Base-by-base conservation (phyloP, 2,888 invertebrate species). In the Volucella inflata region DNA sequence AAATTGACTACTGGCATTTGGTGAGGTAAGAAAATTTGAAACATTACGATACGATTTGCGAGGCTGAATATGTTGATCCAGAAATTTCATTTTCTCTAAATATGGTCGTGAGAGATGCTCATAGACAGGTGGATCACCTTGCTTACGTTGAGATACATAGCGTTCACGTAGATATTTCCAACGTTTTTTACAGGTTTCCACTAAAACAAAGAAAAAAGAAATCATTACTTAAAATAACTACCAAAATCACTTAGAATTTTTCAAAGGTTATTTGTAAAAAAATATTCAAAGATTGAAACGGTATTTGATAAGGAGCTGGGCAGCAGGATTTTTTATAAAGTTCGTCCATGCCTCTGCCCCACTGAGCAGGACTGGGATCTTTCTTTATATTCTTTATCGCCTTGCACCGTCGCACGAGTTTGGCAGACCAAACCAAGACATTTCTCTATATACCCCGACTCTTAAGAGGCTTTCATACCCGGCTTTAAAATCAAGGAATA, bases 41-140 rank as follows among this genome's bases (percentile, higher is more conserved):
- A 91, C 91, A 87, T 92, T 91, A 44, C 92, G 89, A 80, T 92
- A 92, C 1, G 92, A 92, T 88, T 92, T 92, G 8, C 92, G 89
- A 4, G 92, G 92, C 74, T 92, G 92, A 71, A 92, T 92, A 75
- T 92, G 92, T 68, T 91, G 91, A 80, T 92, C 92, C 2, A 92
- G 88, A 81, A 92, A 92, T 88, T 92, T 92, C 92, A 92, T 92
- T 88, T 92, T 92, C 83, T 92, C 92, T 62, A 92, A 88, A 88
- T 92, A 92, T 0, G 92, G 92, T 1, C 92, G 90, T 2, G 92
- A 92, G 10, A 92, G 88, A 81, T 92, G 92, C 72, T 92, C 92
- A 83, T 92, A 92, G 2, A 91, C 91, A 4, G 92, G 92, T 2
- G 92, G 91, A 81, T 92, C 92, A 3, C 92, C 91, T 77, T 92